These are phyloP conservation scores for Toxostoma redivivum DNA, from an alignment of 2,113 vertebrate species.

Conservation along the genomic window DNA sequence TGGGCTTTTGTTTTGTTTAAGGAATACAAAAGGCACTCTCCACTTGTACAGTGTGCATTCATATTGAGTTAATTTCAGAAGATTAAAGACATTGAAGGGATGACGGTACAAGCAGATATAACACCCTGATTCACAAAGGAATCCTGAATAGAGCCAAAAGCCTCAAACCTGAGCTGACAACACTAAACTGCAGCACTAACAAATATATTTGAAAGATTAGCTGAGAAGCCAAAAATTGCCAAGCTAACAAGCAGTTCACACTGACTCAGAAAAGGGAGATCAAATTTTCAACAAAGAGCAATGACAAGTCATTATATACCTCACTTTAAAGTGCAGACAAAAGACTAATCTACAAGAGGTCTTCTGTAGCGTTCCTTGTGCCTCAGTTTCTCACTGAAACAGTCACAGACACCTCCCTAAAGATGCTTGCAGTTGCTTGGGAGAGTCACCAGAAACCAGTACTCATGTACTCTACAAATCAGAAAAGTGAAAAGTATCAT, in stretches of 20 bases:
- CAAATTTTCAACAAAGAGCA: background rate
- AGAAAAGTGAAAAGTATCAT: background rate
- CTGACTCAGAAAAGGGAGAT: background rate
- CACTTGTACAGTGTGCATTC: background rate
- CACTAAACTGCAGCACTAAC: background rate
- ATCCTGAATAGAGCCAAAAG: background rate
- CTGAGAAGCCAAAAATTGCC: background rate
- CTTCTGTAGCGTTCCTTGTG: background rate
- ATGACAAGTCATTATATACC: background rate
- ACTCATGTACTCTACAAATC: background rate
- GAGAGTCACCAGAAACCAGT: background rate
- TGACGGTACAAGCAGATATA: background rate
- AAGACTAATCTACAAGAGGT: background rate
- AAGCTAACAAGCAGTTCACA: background rate
- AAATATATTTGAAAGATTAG: background rate
- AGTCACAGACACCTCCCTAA: background rate
- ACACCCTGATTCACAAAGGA: conserved; percentile 6
- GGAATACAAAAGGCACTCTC: background rate
- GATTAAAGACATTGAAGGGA: background rate
- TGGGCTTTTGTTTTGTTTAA: background rate
- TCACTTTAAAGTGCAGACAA: background rate
- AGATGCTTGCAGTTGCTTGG: background rate
- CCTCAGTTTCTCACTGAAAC: background rate
- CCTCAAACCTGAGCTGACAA: background rate
- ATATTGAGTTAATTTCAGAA: background rate